Conservation (phyloP, 2,797 vertebrate genomes). For the Pelochelys cantorii region DNA sequence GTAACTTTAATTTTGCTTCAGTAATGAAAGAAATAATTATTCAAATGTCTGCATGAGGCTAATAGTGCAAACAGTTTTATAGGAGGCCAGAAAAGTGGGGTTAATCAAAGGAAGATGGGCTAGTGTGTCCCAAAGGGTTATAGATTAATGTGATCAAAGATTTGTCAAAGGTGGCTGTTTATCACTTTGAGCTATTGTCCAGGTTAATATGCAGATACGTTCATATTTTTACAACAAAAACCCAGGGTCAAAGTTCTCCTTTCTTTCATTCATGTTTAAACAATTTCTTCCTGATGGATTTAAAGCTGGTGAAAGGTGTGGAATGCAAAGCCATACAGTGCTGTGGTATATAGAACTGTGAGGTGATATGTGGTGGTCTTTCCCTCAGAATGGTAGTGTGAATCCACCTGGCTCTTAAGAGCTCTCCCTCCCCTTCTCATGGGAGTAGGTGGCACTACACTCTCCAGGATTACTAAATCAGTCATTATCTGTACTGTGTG, state of each 20-base stretch:
- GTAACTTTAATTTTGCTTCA: neutral
- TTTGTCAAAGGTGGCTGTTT: neutral
- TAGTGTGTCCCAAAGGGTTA: rapidly evolving
- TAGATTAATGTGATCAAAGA: neutral
- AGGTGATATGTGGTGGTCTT: neutral
- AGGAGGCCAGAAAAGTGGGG: neutral
- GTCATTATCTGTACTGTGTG: neutral
- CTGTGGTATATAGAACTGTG: neutral
- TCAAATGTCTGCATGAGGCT: neutral
- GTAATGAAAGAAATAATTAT: neutral
- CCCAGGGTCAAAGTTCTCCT: conserved; percentile 7
- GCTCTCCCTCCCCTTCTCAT: neutral
- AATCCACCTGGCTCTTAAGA: neutral
- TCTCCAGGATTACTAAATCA: neutral
- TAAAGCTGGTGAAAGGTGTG: neutral
- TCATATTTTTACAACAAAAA: neutral
- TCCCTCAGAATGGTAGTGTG: neutral
- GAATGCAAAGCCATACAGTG: conserved; percentile 24
- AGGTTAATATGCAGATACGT: neutral
- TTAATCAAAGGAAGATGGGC: neutral
- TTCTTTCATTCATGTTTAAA: conserved; percentile 36
- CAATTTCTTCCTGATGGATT: conserved; percentile 25
- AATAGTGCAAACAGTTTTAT: neutral
- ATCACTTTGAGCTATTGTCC: neutral
- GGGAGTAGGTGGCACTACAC: neutral